Base-by-base conservation (phyloP, 2,797 vertebrate species). In the Malurus splendens region DNA sequence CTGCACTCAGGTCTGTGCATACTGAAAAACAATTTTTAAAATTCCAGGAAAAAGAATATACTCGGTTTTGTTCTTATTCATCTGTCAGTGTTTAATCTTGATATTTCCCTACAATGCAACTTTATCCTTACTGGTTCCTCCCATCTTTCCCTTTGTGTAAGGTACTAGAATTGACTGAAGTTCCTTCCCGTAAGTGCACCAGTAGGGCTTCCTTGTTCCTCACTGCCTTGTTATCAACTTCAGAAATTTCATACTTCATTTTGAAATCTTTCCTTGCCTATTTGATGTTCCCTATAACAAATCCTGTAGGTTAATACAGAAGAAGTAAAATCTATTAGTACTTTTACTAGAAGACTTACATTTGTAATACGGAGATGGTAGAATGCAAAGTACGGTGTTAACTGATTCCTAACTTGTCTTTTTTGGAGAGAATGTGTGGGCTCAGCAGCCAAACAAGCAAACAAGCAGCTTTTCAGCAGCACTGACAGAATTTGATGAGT, bases 271-370 rank as follows among this genome's bases (percentile, higher is more conserved):
- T 18, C 33, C 7, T 51, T 67, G 17, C 18, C 17, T 55, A 39
- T 36, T 87, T 56, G 18, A 54, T 52, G 11, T 50, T 72, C 20
- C 18, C 10, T 54, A 3, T 41, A 20, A 44, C 72, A 67, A 28
- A 0, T 1, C 0, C 13, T 32, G 14, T 39, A 27, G 4, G 4
- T 19, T 85, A 18, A 64, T 56, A 45, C 50, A 71, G n/a, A n/a
- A 57, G 9, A n/a, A 57, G 9, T 30, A 56, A 82, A 73, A 65
- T 68, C 22, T 56, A 8, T 62, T 24, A 36, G 11, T 72, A 3
- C 10, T 51, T 68, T 65, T 39, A 33, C 12, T 36, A 6, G 30
- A 44, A 36, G 23, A 25, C 45, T 54, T 50, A 9, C 0, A 8
- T 59, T 59, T 88, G 13, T 66, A 15, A 16, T 17, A 25, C 27